Percentiles rank a stretch among this genome's conserved stretches.
phyloP scores from a whole-genome alignment of 2,888 invertebrate species.

The Timandra comae region DNA sequence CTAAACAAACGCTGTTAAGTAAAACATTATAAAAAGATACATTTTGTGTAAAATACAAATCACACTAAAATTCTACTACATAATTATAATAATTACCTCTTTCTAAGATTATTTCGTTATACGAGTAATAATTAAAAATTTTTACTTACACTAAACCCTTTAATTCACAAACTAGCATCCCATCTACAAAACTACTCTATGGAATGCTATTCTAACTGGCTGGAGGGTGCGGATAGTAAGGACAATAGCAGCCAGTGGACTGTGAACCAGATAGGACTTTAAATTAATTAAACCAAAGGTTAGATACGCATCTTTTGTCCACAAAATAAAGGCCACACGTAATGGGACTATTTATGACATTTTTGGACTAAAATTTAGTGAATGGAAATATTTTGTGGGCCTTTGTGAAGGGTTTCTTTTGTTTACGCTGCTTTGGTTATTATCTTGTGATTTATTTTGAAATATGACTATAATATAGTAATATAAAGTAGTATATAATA shows the following conservation, averaged over 20 bases:
- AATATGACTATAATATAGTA: too few relatives aligned
- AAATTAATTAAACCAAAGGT: slow-evolving; percentile 43
- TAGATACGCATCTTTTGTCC: slow-evolving; percentile 25
- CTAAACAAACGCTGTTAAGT: too few relatives aligned
- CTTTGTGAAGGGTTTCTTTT: neutral
- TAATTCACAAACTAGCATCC: neutral
- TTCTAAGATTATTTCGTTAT: too few relatives aligned
- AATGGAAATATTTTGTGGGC: too few relatives aligned
- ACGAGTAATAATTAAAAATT: too few relatives aligned
- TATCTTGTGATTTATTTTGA: neutral
- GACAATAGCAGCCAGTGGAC: slow-evolving; percentile 39
- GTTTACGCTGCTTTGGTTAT: too few relatives aligned
- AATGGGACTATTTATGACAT: slow-evolving; percentile 20
- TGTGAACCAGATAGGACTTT: slow-evolving; percentile 44
- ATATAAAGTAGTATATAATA: too few relatives aligned
- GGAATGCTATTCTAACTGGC: slow-evolving; percentile 12
- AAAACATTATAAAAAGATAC: too few relatives aligned
- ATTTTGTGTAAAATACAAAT: too few relatives aligned
- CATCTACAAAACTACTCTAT: slow-evolving; percentile 11
- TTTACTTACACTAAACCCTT: too few relatives aligned
- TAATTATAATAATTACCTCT: too few relatives aligned
- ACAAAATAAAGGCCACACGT: slow-evolving; percentile 14
- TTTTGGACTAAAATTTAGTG: slow-evolving; percentile 12
- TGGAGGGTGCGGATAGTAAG: slow-evolving; percentile 31
- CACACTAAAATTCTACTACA: too few relatives aligned